A percentile compares a stretch with the other conserved stretches of the same genome.
These are phyloP conservation scores for Micronisus gabar DNA, from an alignment of 2,113 vertebrate genomes.

Conservation along the genomic window DNA sequence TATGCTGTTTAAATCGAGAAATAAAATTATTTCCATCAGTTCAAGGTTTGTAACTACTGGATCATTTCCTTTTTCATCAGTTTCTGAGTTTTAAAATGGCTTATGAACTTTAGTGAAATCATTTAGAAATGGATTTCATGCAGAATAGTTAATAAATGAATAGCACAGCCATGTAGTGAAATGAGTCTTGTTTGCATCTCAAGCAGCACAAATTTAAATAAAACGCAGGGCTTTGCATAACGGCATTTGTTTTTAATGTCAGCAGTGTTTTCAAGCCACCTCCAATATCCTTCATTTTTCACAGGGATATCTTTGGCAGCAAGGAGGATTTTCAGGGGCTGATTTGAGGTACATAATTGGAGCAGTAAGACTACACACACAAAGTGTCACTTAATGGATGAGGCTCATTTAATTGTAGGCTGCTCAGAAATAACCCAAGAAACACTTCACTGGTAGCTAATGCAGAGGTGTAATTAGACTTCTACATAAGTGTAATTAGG, in stretches of 20 bases:
- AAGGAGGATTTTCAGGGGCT: constrained; percentile 71
- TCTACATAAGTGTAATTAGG: constrained; percentile 87
- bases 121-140: constrained; percentile 60
- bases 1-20: constrained; percentile 54
- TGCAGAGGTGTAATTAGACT: constrained; percentile 88
- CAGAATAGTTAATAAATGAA: constrained; percentile 47
- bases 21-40: constrained; percentile 62
- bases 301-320: constrained; percentile 48
- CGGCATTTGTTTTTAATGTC: constrained; percentile 10
- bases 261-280: background rate
- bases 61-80: constrained; percentile 60
- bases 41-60: constrained; percentile 45
- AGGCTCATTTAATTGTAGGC: constrained; percentile 86
- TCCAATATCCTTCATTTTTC: constrained; percentile 38
- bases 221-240: constrained; percentile 6
- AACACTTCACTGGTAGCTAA: constrained; percentile 86
- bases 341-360: constrained; percentile 83
- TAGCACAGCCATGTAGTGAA: constrained; percentile 19
- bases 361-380: constrained; percentile 68
- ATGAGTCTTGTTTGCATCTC: constrained; percentile 59
- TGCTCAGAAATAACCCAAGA: constrained; percentile 79
- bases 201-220: constrained; percentile 61
- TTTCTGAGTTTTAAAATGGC: constrained; percentile 53
- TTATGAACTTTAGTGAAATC: constrained; percentile 58
- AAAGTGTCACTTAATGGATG: constrained; percentile 87